Base-by-base conservation (phyloP, 2,797 vertebrate species). In the Chaetophractus vellerosus region DNA sequence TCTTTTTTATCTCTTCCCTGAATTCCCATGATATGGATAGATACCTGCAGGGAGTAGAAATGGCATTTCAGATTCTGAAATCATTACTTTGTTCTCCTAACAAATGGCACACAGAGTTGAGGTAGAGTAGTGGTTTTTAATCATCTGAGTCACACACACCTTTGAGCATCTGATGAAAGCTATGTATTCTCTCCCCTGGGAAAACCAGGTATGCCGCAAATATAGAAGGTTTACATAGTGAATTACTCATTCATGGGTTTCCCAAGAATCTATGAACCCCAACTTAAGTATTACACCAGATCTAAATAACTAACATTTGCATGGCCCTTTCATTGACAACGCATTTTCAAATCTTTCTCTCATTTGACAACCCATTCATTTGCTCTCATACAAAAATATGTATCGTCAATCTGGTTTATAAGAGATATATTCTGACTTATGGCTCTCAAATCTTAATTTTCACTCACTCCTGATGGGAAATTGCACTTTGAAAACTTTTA, bases 61-160 rank as follows among this genome's bases (percentile, higher is more conserved):
- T 68, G 19, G 24, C 26, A 31, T 55, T 89, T 88, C 9, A 45
- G 38, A 90, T 61, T 45, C 81, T 92, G 33, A 75, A 86, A 71
- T 86, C 23, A 72, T 33, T 26, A 87, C 64, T 90, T 50, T 50
- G 59, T 36, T 92, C 61, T 96, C 78, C 82, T 66, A 93, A 59
- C 69, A 92, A 92, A 66, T 52, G 55, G 26, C 57, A 66, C 91
- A 64, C 45, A 93, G 7, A 4, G 12, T 21, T 76, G 45, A 61
- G 31, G 14, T 31, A 45, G 19, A 88, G 18, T 15, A 38, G 41
- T 92, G 64, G 66, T 61, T 92, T 90, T 92, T 83, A 80, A 80
- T 94, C 69, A 83, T 95, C 75, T 95, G 59, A 97, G 90, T 86
- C 88, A 89, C 57, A 88, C 71, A 95, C 33, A 61, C n/a, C 63